A percentile compares a stretch with the other conserved stretches of the same genome.
Evolutionary conservation across 2,113 vertebrate species (phyloP).

Genomic region (Mesitornis unicolor): DNA sequence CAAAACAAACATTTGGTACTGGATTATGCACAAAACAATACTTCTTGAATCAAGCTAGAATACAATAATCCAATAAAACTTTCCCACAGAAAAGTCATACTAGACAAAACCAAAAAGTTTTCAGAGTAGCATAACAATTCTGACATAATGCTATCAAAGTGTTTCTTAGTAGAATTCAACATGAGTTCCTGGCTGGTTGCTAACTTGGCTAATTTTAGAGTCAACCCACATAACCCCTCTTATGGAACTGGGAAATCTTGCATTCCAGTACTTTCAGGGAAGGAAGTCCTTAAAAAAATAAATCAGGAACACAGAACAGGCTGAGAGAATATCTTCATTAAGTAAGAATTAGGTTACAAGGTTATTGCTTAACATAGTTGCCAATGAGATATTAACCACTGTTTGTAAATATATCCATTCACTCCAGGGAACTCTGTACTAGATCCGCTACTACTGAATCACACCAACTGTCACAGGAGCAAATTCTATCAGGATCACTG

Average conservation of each 20-base stretch:
- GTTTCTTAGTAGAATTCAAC: not conserved
- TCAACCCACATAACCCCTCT: not conserved
- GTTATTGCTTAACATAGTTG: not conserved
- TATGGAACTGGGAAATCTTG: not conserved
- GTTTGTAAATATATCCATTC: not conserved
- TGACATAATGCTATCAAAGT: not conserved
- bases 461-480: not conserved
- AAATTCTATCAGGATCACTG: not conserved
- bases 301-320: not conserved
- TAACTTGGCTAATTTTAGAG: not conserved
- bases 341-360: not conserved
- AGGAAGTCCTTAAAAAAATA: not conserved
- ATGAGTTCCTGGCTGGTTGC: not conserved
- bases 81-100: not conserved
- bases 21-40: not conserved
- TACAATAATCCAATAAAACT: not conserved
- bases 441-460: not conserved
- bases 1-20: not conserved
- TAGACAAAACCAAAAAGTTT: not conserved
- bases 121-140: not conserved
- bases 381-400: not conserved
- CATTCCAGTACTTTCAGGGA: not conserved
- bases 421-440: not conserved
- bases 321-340: not conserved
- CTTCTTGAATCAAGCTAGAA: not conserved